A percentile compares a stretch with the other conserved stretches of the same genome.
Conservation (phyloP, 2,797 vertebrate species). For the Loris lydekkerianus region DNA sequence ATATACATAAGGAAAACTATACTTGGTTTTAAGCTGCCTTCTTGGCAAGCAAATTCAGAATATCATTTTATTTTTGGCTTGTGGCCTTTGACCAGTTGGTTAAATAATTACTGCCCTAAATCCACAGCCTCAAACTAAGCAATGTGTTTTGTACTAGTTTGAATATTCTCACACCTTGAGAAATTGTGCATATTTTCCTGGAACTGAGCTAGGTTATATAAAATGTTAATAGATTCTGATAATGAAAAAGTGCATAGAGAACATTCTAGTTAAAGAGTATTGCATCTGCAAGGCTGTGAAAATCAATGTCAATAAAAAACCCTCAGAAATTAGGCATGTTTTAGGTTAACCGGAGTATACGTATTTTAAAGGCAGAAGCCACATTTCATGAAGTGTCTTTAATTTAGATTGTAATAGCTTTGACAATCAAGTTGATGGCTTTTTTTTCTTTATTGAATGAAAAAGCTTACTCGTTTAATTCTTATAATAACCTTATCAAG, state of each 20-base stretch:
- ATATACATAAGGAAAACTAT: neutral
- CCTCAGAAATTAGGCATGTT: neutral
- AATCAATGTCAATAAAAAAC: neutral
- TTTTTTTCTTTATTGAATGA: slow-evolving; percentile 50
- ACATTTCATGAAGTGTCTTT: neutral
- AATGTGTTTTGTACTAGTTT: neutral
- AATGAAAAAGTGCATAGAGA: neutral
- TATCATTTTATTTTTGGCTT: neutral
- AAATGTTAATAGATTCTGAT: neutral
- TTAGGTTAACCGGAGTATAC: neutral
- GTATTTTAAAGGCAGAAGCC: neutral
- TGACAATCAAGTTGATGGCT: slow-evolving; percentile 6
- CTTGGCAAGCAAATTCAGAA: neutral
- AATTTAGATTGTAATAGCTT: slow-evolving; percentile 27
- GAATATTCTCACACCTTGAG: neutral
- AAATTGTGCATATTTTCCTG: neutral
- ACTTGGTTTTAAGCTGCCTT: neutral
- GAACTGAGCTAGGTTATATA: neutral
- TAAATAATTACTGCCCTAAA: neutral
- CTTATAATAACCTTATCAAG: neutral
- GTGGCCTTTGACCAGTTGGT: neutral
- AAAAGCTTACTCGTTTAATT: neutral
- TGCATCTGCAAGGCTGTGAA: neutral
- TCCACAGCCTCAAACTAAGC: neutral
- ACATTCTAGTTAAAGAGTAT: neutral